phyloP scores from a whole-genome alignment of 2,113 vertebrate species.

The cat (Felis catus) region F.catus_Fca126_mat1.0 CM031415.1:169367501-169368000 shows the following conservation, averaged over 20 bases:
- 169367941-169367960: not conserved
- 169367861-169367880: not conserved
- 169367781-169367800: not conserved
- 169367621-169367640: not conserved
- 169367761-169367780: too few species aligned
- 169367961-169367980: not conserved
- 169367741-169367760: too few species aligned
- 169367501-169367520: not conserved
- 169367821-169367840: not conserved
- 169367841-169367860: too few species aligned
- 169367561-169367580: not conserved
- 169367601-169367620: not conserved
- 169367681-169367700: not conserved
- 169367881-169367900: not conserved
- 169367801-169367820: not conserved
- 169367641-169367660: too few species aligned
- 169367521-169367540: not conserved
- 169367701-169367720: too few species aligned
- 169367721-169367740: too few species aligned
- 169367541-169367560: not conserved
- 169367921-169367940: not conserved
- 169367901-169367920: not conserved
- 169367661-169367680: not conserved
- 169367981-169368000: not conserved
- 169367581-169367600: not conserved